Percentiles rank a stretch among this genome's conserved stretches.
phyloP scores from a whole-genome alignment of 2,113 vertebrate species.

The Aix galericulata region DNA sequence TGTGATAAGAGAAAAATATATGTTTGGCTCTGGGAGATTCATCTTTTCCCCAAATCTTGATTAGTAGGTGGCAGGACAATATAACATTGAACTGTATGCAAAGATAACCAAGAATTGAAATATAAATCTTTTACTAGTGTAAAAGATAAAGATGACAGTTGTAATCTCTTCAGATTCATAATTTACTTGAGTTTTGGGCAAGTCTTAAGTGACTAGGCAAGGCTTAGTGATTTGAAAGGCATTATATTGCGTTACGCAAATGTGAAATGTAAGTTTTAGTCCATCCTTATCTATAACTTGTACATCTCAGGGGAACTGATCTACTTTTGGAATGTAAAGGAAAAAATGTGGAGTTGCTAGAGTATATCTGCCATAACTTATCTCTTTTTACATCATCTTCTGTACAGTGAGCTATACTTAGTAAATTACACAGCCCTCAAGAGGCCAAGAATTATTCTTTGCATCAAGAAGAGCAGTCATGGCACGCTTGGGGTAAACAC shows the following conservation, averaged over 20 bases:
- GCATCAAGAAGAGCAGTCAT: neutral
- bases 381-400: neutral
- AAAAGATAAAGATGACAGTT: constrained; percentile 65
- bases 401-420: neutral
- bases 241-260: constrained; percentile 36
- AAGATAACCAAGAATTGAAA: constrained; percentile 64
- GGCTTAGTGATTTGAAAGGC: constrained; percentile 52
- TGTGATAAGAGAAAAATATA: constrained; percentile 51
- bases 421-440: neutral
- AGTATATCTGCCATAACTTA: neutral
- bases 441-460: neutral
- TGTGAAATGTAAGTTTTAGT: constrained; percentile 44
- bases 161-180: constrained; percentile 70
- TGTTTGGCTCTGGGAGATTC: constrained; percentile 40
- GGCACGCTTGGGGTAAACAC: neutral
- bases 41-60: constrained; percentile 65
- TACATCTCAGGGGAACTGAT: constrained; percentile 12
- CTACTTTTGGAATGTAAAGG: constrained; percentile 26
- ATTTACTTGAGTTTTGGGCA: constrained; percentile 67
- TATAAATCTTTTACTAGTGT: constrained; percentile 51
- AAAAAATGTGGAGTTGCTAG: neutral
- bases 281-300: constrained; percentile 37
- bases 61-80: constrained; percentile 67
- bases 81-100: constrained; percentile 50
- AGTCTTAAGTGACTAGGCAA: constrained; percentile 49